A percentile compares a stretch with the other conserved stretches of the same genome.
Evolutionary conservation across 2,113 vertebrate species (phyloP).

Genomic region (Ceyx cyanopectus): DNA sequence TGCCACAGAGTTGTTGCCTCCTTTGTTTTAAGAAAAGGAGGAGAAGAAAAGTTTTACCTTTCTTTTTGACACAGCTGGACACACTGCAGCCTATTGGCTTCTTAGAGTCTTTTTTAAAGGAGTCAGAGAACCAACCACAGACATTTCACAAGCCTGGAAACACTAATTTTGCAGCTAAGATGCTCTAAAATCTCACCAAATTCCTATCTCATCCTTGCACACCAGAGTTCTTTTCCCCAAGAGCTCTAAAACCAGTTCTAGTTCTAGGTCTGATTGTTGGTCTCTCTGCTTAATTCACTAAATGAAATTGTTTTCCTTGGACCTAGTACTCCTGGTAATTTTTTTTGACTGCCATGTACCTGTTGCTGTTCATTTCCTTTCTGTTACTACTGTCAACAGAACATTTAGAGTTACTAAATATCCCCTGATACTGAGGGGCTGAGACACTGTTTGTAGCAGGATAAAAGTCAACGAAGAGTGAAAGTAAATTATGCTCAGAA

Average conservation of each 20-base stretch:
- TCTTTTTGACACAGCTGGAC: not conserved
- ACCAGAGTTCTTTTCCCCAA: not conserved
- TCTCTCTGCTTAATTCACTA: not conserved
- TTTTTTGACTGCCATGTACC: not conserved
- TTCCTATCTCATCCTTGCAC: not conserved
- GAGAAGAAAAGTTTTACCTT: not conserved
- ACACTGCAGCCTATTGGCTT: not conserved
- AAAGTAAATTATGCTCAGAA: not conserved
- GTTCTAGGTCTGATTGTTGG: not conserved
- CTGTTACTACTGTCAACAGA: not conserved
- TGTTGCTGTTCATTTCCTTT: not conserved
- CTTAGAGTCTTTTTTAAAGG: not conserved
- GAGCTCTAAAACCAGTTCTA: not conserved
- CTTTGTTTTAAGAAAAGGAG: not conserved
- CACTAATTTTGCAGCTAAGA: not conserved
- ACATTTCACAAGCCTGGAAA: not conserved
- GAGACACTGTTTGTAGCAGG: not conserved
- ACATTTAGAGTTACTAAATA: not conserved
- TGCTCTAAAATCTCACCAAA: not conserved
- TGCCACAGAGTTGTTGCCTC: not conserved
- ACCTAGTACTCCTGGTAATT: not conserved
- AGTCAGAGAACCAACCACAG: not conserved
- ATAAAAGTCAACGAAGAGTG: not conserved
- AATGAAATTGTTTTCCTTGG: not conserved
- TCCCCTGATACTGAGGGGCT: not conserved